Base-by-base conservation (phyloP, 2,797 vertebrate genomes). In the Potorous gilbertii region DNA sequence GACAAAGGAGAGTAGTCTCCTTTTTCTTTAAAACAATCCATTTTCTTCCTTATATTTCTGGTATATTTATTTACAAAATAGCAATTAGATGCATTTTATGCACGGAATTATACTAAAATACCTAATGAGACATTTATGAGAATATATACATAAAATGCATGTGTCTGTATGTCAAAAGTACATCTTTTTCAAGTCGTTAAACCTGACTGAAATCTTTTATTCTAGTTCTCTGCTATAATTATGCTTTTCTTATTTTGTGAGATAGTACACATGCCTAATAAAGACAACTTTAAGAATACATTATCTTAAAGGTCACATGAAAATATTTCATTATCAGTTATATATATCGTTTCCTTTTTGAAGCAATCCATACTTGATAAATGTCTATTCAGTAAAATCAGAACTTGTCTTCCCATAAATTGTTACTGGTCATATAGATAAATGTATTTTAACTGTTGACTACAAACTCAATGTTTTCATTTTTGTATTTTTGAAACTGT, bases 41-140 rank as follows among this genome's bases (percentile, higher is more conserved):
- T 97, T 98, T 97, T 96, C 97, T 96, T 92, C 94, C 95, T 97
- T 98, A 92, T 97, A 96, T 98, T 98, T 97, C 97, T 97, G 97
- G 94, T 96, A 57, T 40, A 12, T 97, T 55, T 95, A n/a, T 96
- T 97, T 97, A 94, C 91, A 9, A 16, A 54, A 1, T 81, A 93
- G 34, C 34, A 91, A 96, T 96, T 93, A 34, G 0, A 95, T 96
- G 24, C 40, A 50, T 90, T 96, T 96, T 94, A 95, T 95, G 94
- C 92, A 87, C 56, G 56, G 52, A 93, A 92, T 90, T 97, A 94
- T 96, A 93, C 59, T 91, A 29, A 95, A 90, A 29, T 57, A 91
- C 96, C 92, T 95, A 92, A 13, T 74, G 16, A 18, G 59, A 59
- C 95, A 89, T 95, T 92, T 40, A 46, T 93, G 91, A 91, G 55